Evolutionary conservation across 2,113 vertebrate genomes (phyloP).

Genomic region (Solea solea): DNA sequence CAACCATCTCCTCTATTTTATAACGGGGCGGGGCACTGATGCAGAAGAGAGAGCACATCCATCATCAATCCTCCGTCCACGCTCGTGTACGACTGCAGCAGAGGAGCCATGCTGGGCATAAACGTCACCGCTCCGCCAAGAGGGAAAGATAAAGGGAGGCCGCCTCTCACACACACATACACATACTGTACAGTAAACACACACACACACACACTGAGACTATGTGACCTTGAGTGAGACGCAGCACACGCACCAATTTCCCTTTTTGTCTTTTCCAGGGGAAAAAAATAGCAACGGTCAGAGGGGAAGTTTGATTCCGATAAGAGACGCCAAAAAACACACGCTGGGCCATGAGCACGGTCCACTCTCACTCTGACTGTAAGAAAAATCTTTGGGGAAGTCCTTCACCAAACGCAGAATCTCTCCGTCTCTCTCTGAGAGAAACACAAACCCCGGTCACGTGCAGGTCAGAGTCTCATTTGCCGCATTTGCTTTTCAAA

Average conservation of each 20-base stretch:
- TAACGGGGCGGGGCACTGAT: neutral
- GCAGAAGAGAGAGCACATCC: neutral
- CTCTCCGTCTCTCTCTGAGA: neutral
- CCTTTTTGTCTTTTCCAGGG: slow-evolving; percentile 35
- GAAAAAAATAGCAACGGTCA: slow-evolving; percentile 26
- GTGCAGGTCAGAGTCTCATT: slow-evolving; percentile 54
- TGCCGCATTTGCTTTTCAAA: slow-evolving; percentile 63
- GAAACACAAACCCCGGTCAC: slow-evolving; percentile 39
- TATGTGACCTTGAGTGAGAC: slow-evolving; percentile 42
- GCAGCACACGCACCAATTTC: slow-evolving; percentile 20
- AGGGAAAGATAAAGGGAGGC: slow-evolving; percentile 32
- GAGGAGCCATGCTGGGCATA: slow-evolving; percentile 6
- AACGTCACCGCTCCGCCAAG: slow-evolving; percentile 22
- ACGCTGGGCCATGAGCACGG: too few species aligned
- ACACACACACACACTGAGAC: slow-evolving; percentile 5
- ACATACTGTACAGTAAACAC: neutral
- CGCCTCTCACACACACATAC: slow-evolving; percentile 3
- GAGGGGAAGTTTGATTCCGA: slow-evolving; percentile 31
- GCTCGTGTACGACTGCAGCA: neutral
- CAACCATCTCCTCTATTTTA: slow-evolving; percentile 21
- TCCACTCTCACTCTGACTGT: neutral
- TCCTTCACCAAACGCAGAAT: slow-evolving; percentile 16
- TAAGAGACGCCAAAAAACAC: slow-evolving; percentile 34
- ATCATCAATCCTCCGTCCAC: slow-evolving; percentile 30
- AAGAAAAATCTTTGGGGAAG: slow-evolving; percentile 12